Evolutionary conservation across 2,797 vertebrate species (phyloP).

Genomic region (Hydrocynus forskahlii): DNA sequence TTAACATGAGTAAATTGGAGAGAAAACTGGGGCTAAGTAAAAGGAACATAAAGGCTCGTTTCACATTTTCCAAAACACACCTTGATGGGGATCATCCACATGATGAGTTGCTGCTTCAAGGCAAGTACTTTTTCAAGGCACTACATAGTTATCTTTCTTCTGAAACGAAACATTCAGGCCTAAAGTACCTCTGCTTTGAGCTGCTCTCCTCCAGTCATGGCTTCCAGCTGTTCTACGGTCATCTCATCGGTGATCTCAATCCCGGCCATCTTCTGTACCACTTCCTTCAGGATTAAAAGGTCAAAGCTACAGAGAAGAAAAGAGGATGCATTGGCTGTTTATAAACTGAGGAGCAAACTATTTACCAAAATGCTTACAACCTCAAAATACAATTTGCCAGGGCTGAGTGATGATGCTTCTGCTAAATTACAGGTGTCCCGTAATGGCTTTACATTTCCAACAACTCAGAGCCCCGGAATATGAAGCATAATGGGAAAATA

Average conservation of each 20-base stretch:
- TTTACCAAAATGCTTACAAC: neutral
- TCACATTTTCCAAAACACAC: no score
- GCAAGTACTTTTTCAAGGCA: no score
- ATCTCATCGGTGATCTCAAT: constrained; percentile 99
- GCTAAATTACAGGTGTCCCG: neutral
- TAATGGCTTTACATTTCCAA: neutral
- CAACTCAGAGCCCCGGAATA: neutral
- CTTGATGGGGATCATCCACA: no score
- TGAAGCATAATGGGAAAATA: neutral
- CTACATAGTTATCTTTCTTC: neutral
- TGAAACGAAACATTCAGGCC: neutral
- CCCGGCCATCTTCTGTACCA: constrained; percentile 99
- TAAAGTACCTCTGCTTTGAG: constrained; percentile 92
- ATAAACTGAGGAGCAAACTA: neutral
- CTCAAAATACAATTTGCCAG: neutral
- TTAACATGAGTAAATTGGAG: no score
- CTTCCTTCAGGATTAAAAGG: constrained; percentile 97
- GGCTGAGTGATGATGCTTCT: neutral
- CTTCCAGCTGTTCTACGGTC: constrained; percentile 96
- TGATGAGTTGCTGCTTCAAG: no score
- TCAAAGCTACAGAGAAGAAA: constrained; percentile 85
- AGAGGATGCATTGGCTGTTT: neutral
- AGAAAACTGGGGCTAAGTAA: no score
- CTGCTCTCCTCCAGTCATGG: constrained; percentile 98
- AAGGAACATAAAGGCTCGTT: no score